A percentile compares a stretch with the other conserved stretches of the same genome.
Evolutionary conservation across 23 tunicate species (phyloP).

Genomic region (Halocynthia aurantium): DNA sequence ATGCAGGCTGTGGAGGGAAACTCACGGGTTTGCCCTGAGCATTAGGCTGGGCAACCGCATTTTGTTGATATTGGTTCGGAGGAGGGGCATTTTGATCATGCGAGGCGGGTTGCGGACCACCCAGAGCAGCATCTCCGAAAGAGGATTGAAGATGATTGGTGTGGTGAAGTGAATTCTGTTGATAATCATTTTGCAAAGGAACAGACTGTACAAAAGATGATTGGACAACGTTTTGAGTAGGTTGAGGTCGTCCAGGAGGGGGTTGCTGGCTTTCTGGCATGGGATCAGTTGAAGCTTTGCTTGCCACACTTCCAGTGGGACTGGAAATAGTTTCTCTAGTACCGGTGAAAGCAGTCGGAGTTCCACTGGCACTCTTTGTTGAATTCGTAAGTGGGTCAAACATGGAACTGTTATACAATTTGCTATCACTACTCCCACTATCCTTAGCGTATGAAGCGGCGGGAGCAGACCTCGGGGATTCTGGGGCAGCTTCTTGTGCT

Average conservation of each 20-base stretch:
- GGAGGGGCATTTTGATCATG: not conserved
- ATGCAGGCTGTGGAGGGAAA: conserved; percentile 1
- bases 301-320: conserved; percentile 40
- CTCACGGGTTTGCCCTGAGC: conserved; percentile 1
- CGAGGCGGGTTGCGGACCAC: conserved; percentile 13
- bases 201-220: conserved; percentile 3
- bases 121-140: conserved; percentile 21
- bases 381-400: conserved; percentile 49
- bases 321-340: conserved; percentile 27
- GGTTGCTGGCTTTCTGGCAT: conserved; percentile 13
- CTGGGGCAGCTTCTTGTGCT: not conserved
- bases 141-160: conserved; percentile 17
- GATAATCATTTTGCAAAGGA: not conserved
- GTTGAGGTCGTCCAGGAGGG: conserved; percentile 4
- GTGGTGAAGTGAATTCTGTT: conserved; percentile 17
- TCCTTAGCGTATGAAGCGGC: conserved; percentile 15
- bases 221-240: conserved; percentile 12
- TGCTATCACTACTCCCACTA: not conserved
- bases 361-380: not conserved
- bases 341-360: not conserved
- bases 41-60: conserved; percentile 1
- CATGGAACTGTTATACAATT: conserved; percentile 28
- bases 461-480: conserved; percentile 6
- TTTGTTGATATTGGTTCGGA: conserved; percentile 9
- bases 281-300: conserved; percentile 20